Evolutionary conservation across 2,113 vertebrate species (phyloP).

Genomic region (Cephalopterus ornatus): DNA sequence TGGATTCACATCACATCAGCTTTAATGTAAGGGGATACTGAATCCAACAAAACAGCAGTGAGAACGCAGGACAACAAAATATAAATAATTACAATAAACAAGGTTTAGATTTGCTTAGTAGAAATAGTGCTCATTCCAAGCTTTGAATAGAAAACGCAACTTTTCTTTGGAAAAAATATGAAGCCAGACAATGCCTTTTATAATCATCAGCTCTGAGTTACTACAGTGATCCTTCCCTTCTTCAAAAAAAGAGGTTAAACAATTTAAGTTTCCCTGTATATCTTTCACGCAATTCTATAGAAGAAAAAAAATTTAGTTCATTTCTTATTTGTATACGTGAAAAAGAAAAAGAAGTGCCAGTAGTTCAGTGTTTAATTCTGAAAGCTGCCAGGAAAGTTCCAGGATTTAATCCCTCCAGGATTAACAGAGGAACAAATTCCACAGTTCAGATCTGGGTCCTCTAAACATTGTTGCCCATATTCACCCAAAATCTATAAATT

Average conservation of each 20-base stretch:
- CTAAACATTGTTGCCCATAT: neutral
- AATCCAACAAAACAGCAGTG: neutral
- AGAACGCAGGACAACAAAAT: neutral
- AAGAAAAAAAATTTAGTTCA: neutral
- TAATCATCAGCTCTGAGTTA: neutral
- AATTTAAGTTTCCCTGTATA: neutral
- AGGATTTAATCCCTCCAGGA: neutral
- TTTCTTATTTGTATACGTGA: neutral
- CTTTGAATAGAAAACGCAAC: neutral
- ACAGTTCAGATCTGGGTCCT: neutral
- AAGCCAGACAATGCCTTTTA: neutral
- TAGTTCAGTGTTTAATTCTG: neutral
- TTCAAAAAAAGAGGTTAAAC: neutral
- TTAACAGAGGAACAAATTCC: neutral
- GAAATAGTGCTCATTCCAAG: neutral
- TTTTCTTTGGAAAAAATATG: neutral
- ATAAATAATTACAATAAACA: conserved; percentile 17
- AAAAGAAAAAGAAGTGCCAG: neutral
- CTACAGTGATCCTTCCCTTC: neutral
- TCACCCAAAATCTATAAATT: neutral
- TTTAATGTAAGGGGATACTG: neutral
- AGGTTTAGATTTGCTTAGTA: neutral
- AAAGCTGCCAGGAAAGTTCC: neutral
- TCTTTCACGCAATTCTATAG: neutral
- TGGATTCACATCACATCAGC: neutral